Evolutionary conservation across 2,113 vertebrate species (phyloP), one percentile per base, ranked within the genome.

Genomic region (Coracopsis vasa): DNA sequence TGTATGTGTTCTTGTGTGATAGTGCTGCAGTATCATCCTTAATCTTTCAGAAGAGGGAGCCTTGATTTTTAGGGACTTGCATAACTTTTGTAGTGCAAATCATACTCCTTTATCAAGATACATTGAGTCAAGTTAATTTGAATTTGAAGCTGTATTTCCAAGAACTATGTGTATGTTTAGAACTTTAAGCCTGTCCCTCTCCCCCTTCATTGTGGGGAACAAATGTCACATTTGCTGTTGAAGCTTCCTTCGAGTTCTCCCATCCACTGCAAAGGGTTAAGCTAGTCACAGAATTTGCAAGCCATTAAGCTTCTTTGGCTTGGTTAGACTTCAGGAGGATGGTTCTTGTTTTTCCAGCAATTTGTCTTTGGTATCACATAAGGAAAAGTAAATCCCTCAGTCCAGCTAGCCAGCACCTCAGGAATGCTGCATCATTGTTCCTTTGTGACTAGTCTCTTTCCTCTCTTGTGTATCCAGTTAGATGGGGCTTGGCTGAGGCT

Each of bases 171-270:
- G 7, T 17, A 21, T 18, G 31, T 69, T 80, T 44, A 65, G 33
- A 74, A 62, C 18, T 50, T 62, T 11, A 69, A 47, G 48, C 29
- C 16, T 69, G 2, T 58, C 20, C 20, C 33, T n/a, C 19, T 58
- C 9, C 16, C 16, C 5, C 14, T 35, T 0, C 10, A 13, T 7
- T 41, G 18, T 45, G 20, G 14, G 29, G 27, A 7, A 31, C 28
- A 50, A 80, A 80, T 23, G 19, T 50, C 24, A 74, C 6, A 62
- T 67, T 74, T 85, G 8, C 16, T 50, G 3, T 44, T 47, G n/a
- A 80, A 64, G 48, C 29, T 33, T 14, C 69, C 23, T 17, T 41
- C 44, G 24, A 15, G 56, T 70, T 80, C 6, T 11, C 48, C 3
- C 16, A 70, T 29, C 45, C 17, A 20, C 23, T 72, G n/a, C 51